phyloP scores from a whole-genome alignment of 2,888 invertebrate genomes.

The Pasiphila rectangulata region DNA sequence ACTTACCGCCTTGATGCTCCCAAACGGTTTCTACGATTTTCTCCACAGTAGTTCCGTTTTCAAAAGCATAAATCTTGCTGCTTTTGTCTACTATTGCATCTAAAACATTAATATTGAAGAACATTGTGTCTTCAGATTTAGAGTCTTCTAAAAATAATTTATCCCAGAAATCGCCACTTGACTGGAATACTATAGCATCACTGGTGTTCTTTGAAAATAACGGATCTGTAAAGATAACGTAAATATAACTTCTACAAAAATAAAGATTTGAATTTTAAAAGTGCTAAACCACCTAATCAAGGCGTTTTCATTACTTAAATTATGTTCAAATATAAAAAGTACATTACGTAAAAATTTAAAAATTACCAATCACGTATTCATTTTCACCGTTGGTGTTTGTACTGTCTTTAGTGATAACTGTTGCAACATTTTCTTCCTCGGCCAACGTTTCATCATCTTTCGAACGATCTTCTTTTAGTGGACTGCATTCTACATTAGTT shows the following conservation, averaged over 20 bases:
- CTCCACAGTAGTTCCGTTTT: constrained; percentile 10
- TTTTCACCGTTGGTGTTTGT: background rate
- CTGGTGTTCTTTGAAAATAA: no score
- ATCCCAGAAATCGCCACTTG: constrained; percentile 20
- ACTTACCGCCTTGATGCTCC: constrained; percentile 29
- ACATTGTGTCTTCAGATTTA: constrained; percentile 29
- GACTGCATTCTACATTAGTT: constrained; percentile 1
- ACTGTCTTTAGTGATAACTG: no score
- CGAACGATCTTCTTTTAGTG: constrained; percentile 2
- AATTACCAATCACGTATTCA: no score
- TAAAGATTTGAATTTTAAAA: no score
- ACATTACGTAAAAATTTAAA: no score
- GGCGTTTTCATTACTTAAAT: no score
- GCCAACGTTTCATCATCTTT: background rate
- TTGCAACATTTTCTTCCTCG: background rate
- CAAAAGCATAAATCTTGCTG: constrained; percentile 4
- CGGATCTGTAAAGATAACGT: no score
- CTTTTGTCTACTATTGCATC: constrained; percentile 37
- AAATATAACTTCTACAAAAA: no score
- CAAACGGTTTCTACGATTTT: constrained; percentile 19
- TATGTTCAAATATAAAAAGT: no score
- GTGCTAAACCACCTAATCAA: no score
- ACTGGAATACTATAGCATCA: background rate
- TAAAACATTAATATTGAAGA: constrained; percentile 40
- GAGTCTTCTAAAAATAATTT: constrained; percentile 12